These are phyloP conservation scores for Napeogenes sylphis DNA, from an alignment of 2,888 invertebrate species.

Conservation along the genomic window DNA sequence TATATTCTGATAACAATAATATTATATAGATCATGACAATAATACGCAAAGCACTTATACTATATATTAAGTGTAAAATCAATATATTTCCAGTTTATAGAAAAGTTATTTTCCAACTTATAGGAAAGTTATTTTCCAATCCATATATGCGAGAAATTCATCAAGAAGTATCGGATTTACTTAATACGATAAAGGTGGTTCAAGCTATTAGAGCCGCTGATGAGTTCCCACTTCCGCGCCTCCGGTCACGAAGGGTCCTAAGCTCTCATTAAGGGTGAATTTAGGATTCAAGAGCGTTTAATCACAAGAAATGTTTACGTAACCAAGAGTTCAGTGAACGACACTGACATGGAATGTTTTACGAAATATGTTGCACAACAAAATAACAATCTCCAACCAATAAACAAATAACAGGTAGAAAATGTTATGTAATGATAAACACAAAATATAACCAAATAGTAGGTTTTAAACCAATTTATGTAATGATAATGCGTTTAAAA, in stretches of 20 bases:
- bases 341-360: constrained; percentile 35
- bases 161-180: constrained; percentile 50
- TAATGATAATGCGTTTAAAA: no score
- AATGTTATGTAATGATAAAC: no score
- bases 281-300: constrained; percentile 57
- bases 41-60: no score
- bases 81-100: no score
- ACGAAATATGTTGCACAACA: constrained; percentile 8
- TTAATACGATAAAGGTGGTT: constrained; percentile 51
- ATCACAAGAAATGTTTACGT: constrained; percentile 48
- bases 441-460: no score
- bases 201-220: constrained; percentile 64
- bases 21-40: no score
- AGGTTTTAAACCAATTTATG: no score
- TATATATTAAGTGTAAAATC: no score
- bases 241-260: constrained; percentile 57
- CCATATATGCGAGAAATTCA: constrained; percentile 45
- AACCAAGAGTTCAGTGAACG: constrained; percentile 40
- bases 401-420: no score
- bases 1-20: no score
- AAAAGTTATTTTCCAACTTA: no score
- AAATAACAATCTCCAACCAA: constrained; percentile 18
- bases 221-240: constrained; percentile 60
- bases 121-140: constrained; percentile 28
- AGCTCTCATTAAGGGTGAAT: constrained; percentile 65